Percentiles rank a stretch among this genome's conserved stretches.
phyloP scores from a whole-genome alignment of 2,797 vertebrate genomes.

The Rhynchotus rufescens region DNA sequence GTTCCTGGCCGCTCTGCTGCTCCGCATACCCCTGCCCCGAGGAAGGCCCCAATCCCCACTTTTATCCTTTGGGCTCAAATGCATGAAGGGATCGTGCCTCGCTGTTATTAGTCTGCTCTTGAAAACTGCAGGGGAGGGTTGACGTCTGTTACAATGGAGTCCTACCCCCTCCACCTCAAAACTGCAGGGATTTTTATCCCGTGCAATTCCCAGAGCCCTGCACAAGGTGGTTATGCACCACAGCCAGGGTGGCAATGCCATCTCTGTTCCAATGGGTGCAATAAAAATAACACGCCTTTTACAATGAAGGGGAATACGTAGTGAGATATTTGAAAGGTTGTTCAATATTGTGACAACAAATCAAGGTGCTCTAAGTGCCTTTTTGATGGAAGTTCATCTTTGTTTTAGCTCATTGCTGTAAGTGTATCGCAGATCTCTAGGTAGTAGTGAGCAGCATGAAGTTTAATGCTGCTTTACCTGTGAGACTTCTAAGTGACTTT shows the following conservation, averaged over 20 bases:
- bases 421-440: not conserved
- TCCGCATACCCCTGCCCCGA: too few species aligned
- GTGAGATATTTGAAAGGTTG: not conserved
- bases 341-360: not conserved
- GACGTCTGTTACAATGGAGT: not conserved
- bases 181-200: not conserved
- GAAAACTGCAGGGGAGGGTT: not conserved
- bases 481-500: not conserved
- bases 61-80: not conserved
- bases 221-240: not conserved
- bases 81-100: not conserved
- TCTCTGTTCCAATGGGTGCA: not conserved
- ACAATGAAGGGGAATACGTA: not conserved
- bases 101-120: not conserved
- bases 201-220: not conserved
- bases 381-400: not conserved
- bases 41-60: not conserved
- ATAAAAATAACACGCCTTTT: not conserved
- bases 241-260: not conserved
- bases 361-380: not conserved
- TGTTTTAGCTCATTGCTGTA: not conserved
- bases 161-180: not conserved
- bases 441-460: not conserved
- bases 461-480: not conserved
- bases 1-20: too few species aligned